A percentile compares a stretch with the other conserved stretches of the same genome.
phyloP scores from a whole-genome alignment of 1,140 invertebrate genomes.

The Odontomachus brunneus region DNA sequence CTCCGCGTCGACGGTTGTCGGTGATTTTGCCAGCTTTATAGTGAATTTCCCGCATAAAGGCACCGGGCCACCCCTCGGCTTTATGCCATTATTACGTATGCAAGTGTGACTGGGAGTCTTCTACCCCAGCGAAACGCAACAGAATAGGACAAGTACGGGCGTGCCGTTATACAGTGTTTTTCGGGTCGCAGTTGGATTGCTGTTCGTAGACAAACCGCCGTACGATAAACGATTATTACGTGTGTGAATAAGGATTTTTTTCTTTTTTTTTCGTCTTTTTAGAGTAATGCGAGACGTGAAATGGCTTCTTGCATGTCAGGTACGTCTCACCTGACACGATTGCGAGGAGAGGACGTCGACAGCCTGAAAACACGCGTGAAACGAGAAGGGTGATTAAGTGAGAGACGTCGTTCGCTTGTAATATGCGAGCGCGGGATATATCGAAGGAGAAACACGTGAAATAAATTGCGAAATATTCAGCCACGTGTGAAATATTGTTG shows the following conservation, averaged over 20 bases:
- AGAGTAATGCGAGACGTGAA: not conserved
- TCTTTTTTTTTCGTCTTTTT: not conserved
- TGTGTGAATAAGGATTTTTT: not conserved
- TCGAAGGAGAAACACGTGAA: not conserved
- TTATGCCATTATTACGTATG: conserved; percentile 84
- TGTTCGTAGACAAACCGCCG: conserved; percentile 10
- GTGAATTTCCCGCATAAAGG: conserved; percentile 81
- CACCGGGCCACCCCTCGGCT: conserved; percentile 80
- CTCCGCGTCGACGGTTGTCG: conserved; percentile 65
- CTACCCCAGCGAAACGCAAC: conserved; percentile 66
- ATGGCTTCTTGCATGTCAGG: not conserved
- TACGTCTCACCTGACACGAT: conserved; percentile 16
- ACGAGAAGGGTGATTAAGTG: too few relatives aligned
- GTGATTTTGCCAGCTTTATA: conserved; percentile 82
- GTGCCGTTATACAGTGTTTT: conserved; percentile 55
- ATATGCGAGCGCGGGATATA: not conserved
- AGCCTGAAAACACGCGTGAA: not conserved
- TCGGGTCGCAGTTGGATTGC: conserved; percentile 28
- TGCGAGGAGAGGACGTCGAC: not conserved
- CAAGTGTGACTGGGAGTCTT: conserved; percentile 77
- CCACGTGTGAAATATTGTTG: conserved; percentile 20
- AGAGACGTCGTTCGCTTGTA: not conserved
- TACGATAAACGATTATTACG: conserved; percentile 15
- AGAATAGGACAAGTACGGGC: conserved; percentile 57
- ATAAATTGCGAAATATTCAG: conserved; percentile 8